These are phyloP conservation scores for Mantis religiosa DNA, from an alignment of 2,888 invertebrate species.

Conservation along the genomic window DNA sequence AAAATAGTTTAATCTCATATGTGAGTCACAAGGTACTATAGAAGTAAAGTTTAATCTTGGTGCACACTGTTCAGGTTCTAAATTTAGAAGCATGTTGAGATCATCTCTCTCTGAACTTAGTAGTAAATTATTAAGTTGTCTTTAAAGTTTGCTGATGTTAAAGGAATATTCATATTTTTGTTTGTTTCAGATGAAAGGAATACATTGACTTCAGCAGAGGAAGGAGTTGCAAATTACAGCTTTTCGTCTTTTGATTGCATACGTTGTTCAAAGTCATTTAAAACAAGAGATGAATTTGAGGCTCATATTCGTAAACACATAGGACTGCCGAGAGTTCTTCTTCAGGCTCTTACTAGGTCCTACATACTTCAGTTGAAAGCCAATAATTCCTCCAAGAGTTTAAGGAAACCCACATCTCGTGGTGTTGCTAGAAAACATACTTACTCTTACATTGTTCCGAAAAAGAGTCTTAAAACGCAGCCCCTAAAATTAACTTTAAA, in stretches of 20 bases:
- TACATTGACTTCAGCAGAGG: background rate
- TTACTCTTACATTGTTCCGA: conserved; percentile 20
- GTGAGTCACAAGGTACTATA: too few relatives aligned
- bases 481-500: conserved; percentile 25
- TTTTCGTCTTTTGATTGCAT: background rate
- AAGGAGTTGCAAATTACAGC: background rate
- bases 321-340: conserved; percentile 5
- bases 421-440: conserved; percentile 21
- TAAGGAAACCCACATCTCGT: background rate
- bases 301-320: conserved; percentile 24
- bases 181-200: background rate
- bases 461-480: background rate
- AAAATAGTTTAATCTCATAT: too few relatives aligned
- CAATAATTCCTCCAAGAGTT: background rate
- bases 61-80: too few relatives aligned
- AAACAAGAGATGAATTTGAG: background rate
- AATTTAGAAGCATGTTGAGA: too few relatives aligned
- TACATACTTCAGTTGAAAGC: background rate
- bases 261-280: background rate
- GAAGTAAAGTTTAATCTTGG: too few relatives aligned
- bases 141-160: background rate
- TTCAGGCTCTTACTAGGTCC: conserved; percentile 9
- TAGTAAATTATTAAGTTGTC: too few relatives aligned
- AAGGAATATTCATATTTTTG: background rate
- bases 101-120: too few relatives aligned